A percentile compares a stretch with the other conserved stretches of the same genome.
Evolutionary conservation across 2,113 vertebrate species (phyloP).

Genomic region (Lamprologus lemairii): DNA sequence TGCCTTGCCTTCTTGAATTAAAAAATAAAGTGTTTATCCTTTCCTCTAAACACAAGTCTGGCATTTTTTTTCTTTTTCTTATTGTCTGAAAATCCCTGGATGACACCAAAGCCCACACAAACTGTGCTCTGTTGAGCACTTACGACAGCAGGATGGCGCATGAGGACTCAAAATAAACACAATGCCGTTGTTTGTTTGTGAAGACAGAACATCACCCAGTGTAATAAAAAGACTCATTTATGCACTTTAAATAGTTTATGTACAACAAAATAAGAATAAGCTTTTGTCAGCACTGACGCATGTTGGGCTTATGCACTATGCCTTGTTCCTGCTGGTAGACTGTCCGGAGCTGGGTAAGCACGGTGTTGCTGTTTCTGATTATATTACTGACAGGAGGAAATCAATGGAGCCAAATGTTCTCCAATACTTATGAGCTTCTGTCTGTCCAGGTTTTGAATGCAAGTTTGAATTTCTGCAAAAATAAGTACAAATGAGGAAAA

Average conservation of each 20-base stretch:
- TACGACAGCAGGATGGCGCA: neutral
- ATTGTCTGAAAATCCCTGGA: neutral
- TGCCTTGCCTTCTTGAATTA: neutral
- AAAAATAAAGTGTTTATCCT: neutral
- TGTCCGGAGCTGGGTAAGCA: neutral
- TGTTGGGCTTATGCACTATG: neutral
- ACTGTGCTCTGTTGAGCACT: neutral
- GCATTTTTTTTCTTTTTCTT: neutral
- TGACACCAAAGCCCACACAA: neutral
- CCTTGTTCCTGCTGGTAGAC: accelerated
- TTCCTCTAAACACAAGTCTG: neutral
- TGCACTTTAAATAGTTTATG: neutral
- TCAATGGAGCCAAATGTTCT: neutral
- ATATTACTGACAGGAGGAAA: neutral
- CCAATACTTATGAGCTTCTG: neutral
- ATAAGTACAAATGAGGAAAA: neutral
- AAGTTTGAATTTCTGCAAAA: neutral
- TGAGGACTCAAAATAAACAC: neutral
- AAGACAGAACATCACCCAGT: neutral
- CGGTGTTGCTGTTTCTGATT: neutral
- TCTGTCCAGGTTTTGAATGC: neutral
- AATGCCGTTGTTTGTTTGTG: neutral
- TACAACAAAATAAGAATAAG: neutral
- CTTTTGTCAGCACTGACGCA: neutral
- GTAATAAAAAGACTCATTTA: neutral